Evolutionary conservation across 2,113 vertebrate genomes (phyloP).

Genomic region (Ondatra zibethicus): DNA sequence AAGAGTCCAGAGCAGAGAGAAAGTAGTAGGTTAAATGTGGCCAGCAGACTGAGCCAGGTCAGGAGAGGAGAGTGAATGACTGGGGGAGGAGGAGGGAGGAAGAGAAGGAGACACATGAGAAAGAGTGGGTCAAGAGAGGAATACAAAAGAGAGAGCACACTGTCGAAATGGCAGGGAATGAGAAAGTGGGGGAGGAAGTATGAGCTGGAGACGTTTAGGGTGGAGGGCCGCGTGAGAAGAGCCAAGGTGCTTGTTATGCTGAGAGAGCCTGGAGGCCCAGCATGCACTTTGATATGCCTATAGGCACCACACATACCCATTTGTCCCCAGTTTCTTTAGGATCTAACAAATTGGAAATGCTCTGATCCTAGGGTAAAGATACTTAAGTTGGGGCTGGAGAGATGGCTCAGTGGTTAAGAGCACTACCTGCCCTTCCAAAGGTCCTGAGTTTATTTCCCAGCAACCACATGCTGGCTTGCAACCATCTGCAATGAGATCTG

Average conservation of each 20-base stretch:
- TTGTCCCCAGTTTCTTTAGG: background rate
- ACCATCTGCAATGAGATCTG: too few species aligned
- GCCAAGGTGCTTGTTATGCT: background rate
- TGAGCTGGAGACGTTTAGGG: background rate
- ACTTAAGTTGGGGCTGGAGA: background rate
- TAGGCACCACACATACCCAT: background rate
- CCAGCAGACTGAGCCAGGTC: background rate
- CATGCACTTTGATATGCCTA: background rate
- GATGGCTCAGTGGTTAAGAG: too few species aligned
- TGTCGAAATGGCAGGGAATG: background rate
- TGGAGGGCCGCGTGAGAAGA: background rate
- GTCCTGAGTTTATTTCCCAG: too few species aligned
- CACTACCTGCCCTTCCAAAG: too few species aligned
- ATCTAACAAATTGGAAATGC: background rate
- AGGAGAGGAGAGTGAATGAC: background rate
- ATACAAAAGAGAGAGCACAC: background rate
- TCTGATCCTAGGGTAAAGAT: background rate
- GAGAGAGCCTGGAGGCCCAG: background rate
- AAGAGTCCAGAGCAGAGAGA: background rate
- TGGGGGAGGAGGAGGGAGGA: background rate
- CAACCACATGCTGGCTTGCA: too few species aligned
- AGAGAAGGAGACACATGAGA: background rate
- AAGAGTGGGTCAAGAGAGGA: background rate
- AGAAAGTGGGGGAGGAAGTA: background rate
- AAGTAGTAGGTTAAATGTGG: background rate